Percentiles rank a stretch among this genome's conserved stretches.
phyloP scores from a whole-genome alignment of 2,113 vertebrate species.

The Urocolius indicus region DNA sequence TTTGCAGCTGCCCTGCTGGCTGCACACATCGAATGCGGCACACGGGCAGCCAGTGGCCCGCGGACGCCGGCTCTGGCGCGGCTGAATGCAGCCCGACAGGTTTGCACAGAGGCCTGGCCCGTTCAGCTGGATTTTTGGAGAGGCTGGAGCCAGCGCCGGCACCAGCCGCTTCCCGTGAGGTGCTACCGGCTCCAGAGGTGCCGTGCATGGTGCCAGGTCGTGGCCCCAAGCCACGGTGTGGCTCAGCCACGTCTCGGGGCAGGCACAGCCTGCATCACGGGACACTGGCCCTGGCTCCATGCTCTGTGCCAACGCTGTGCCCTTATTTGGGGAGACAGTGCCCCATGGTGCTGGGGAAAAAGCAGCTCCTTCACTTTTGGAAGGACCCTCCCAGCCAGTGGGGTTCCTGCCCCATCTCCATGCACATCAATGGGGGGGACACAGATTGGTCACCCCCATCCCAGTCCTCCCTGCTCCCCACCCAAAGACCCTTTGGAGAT shows the following conservation, averaged over 20 bases:
- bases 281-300: accelerated
- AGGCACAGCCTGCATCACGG: accelerated
- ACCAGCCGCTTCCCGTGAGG: conserved; percentile 5
- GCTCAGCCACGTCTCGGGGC: not conserved
- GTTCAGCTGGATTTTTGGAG: conserved; percentile 62
- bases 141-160: conserved; percentile 38
- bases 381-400: not conserved
- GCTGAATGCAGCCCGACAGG: conserved; percentile 41
- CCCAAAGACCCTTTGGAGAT: too few relatives aligned
- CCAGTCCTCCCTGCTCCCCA: not conserved
- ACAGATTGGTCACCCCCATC: accelerated
- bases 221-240: not conserved
- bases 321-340: accelerated
- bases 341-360: accelerated
- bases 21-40: not conserved
- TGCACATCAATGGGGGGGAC: not conserved
- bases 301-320: not conserved
- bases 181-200: not conserved
- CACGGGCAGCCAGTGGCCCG: not conserved
- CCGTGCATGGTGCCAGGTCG: not conserved
- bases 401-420: not conserved
- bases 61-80: not conserved
- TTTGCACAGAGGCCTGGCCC: conserved; percentile 6
- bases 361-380: not conserved
- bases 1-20: accelerated